Base-by-base conservation (phyloP, 2,113 vertebrate species). In the Sinocyclocheilus anophthalmus region DNA sequence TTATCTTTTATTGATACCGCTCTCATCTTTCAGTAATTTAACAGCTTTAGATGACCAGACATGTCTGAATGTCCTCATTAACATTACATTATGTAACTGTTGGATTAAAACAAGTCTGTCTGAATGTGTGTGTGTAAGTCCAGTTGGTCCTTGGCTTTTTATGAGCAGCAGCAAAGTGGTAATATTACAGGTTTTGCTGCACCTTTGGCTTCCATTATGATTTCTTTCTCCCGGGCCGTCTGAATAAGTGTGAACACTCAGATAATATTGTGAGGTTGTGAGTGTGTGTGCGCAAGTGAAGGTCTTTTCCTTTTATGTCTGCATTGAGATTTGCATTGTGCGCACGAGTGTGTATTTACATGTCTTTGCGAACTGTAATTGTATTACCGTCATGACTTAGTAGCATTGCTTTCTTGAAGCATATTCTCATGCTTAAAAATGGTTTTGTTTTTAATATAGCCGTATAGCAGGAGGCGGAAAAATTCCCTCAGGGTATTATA, bases 131-230 rank as follows among this genome's bases (percentile, higher is more conserved):
- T 48, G 45, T 48, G 45, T 48, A 3, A 53, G 59, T 88, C 10
- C 16, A 45, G 30, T 87, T 61, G 80, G 83, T 87, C 72, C 79
- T 61, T 33, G 63, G 73, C 76, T 63, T 55, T 80, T 85, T 72
- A 76, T 33, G 5, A 50, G 55, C 70, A 33, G 77, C 59, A 79
- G 84, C 72, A 87, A 57, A 87, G 86, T 82, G 83, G 83, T 77
- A 89, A 85, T 89, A 85, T 89, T 80, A 85, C 85, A 82, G 88
- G 72, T 78, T 83, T 67, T 78, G 72, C 72, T 83, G 39, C 77
- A 87, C 69, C 77, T 89, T 87, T 77, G 72, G 57, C 85, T 88
- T 89, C 84, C 61, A 85, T 89, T 89, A 85, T 61, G 78, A 81
- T 45, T 82, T 89, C 73, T 85, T 87, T 81, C 83, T 26, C 53